Evolutionary conservation across 2,888 invertebrate species (phyloP), one percentile per base, ranked within the genome.

Genomic region (Rhodophaea formosa): DNA sequence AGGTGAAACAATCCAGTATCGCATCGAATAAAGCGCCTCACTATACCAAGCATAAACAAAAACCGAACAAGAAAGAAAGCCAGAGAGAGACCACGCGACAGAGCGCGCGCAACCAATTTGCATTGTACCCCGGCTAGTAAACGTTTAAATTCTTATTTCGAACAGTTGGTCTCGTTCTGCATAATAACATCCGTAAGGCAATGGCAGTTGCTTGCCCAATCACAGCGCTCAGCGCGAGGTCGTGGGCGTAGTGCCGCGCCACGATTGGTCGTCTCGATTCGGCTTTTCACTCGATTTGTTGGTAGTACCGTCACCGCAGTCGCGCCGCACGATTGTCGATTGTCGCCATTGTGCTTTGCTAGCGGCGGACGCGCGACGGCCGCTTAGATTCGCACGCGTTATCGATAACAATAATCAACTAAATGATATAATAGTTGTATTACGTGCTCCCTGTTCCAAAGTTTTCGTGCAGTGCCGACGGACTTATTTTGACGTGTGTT

Each of bases 191-290:
- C 88, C 88, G 87, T 84, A 87, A 89, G 88, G 89, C 81, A 87
- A 89, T 88, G 88, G 88, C 88, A 88, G 87, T 84, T 86, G 82
- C 88, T 87, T 89, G 82, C 77, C 91, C 89, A 92, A 92, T 91
- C 66, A 79, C 74, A 70, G 80, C 70, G 81, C 85, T 74, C 80
- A 73, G 74, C 77, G 67, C 72, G 70, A 69, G 71, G 71, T 84
- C 89, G 91, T 87, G 88, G 91, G 91, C 91, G 91, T 84, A 80
- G 77, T 80, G 81, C 67, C 66, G 80, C 67, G 65, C 66, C 61
- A 67, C 66, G 71, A 91, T 91, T 91, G 91, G 91, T 69, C 65
- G 82, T 74, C 68, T 64, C 72, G 75, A 70, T 75, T 77, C 76
- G 80, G 82, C 84, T 88, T 86, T 85, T 88, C 86, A 86, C 85